Conservation (phyloP, 1,140 invertebrate species). For the Agrilus planipennis region DNA sequence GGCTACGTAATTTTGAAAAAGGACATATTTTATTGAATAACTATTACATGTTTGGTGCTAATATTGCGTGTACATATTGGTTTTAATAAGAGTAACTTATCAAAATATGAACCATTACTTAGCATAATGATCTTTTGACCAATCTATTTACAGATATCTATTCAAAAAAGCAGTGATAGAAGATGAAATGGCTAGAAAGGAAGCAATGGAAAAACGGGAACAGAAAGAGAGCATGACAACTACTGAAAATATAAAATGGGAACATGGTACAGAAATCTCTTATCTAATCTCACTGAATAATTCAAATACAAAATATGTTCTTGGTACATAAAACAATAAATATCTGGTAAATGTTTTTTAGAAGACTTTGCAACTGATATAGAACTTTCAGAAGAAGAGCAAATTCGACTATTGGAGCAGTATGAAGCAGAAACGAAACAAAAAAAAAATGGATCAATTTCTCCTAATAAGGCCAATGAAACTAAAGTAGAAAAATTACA, state of each 20-base stretch:
- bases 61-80: no score
- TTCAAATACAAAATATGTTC: no score
- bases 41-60: no score
- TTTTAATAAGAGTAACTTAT: no score
- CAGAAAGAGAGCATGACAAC: slow-evolving; percentile 20
- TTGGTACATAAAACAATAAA: no score
- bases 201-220: slow-evolving; percentile 29
- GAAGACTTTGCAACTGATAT: slow-evolving; percentile 46
- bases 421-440: slow-evolving; percentile 38
- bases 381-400: slow-evolving; percentile 46
- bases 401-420: slow-evolving; percentile 43
- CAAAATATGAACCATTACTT: no score
- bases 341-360: slow-evolving; percentile 30
- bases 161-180: slow-evolving; percentile 47
- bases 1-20: no score
- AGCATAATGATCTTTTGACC: no score
- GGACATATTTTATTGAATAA: no score
- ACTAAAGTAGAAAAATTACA: no score
- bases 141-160: slow-evolving; percentile 35
- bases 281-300: no score
- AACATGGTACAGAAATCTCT: slow-evolving; percentile 1
- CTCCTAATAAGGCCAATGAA: slow-evolving; percentile 1
- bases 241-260: not conserved
- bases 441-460: slow-evolving; percentile 8
- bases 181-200: slow-evolving; percentile 40